Evolutionary conservation across 1,140 invertebrate genomes (phyloP).

Genomic region (Drosophila chauvacae): DNA sequence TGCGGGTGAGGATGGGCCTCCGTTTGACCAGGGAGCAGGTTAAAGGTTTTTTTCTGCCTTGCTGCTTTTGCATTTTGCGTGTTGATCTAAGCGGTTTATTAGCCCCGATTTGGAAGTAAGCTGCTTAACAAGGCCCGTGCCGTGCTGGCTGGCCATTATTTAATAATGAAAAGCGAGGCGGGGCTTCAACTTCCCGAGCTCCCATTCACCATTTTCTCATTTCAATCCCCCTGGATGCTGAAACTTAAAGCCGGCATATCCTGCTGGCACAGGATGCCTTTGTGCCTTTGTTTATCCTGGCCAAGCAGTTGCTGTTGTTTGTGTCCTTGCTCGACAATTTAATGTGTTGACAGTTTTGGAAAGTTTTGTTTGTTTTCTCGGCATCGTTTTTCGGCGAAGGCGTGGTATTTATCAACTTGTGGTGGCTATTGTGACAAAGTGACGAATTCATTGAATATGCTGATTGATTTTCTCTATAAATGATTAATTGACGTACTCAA

Average conservation of each 20-base stretch:
- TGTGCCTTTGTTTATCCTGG: constrained; percentile 21
- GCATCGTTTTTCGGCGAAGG: constrained; percentile 5
- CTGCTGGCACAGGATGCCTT: constrained; percentile 24
- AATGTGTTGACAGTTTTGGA: constrained; percentile 30
- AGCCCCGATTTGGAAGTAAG: constrained; percentile 50
- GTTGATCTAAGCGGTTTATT: constrained; percentile 60
- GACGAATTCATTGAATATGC: constrained; percentile 40
- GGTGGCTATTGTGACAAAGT: constrained; percentile 32
- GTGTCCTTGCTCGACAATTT: constrained; percentile 29
- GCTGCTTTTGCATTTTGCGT: constrained; percentile 44
- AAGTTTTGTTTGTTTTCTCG: constrained; percentile 32
- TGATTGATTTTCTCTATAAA: constrained; percentile 33
- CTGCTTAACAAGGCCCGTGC: constrained; percentile 30
- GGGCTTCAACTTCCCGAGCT: constrained; percentile 5
- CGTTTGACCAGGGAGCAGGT: constrained; percentile 19
- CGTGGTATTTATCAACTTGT: constrained; percentile 35
- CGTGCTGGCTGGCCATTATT: constrained; percentile 37
- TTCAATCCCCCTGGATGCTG: not conserved
- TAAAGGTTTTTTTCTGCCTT: constrained; percentile 44
- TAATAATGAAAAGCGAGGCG: constrained; percentile 41
- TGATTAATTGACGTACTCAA: constrained; percentile 30
- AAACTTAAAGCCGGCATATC: constrained; percentile 32
- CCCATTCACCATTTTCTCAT: not conserved
- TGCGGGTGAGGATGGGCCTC: constrained; percentile 22
- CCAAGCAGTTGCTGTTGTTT: constrained; percentile 21